Evolutionary conservation across 2,888 invertebrate genomes (phyloP), one percentile per base, ranked within the genome.

Genomic region (Parnassius mnemosyne): DNA sequence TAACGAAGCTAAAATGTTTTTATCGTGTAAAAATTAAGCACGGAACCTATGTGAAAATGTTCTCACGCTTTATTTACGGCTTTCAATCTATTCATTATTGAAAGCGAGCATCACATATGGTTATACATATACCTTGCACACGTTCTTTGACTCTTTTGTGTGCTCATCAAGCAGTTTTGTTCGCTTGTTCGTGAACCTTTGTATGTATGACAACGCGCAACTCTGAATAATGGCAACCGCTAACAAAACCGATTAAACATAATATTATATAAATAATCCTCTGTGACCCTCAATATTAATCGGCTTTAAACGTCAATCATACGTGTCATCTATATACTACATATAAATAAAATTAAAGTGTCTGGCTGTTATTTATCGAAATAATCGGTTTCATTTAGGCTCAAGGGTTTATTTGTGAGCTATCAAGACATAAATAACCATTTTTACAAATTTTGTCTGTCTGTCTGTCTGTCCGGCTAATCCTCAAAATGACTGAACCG

Each of bases 11-110:
- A 64, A 72, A 63, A 9, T 73, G 74, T 78, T 83, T 79, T 84
- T 79, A 75, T 72, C 69, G 68, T 68, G 68, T 65, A 52, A 69
- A n/a, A 73, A 68, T 73, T 76, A 76, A 77, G 72, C 72, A 76
- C 74, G 74, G 78, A 66, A 50, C 62, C 75, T 73, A 77, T 76
- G 75, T 66, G 69, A 68, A 71, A 72, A 72, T 65, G 71, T 88
- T 89, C 89, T 87, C 89, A 89, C 89, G 87, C 80, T 59, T 70
- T 76, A 73, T 79, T 79, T 76, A 72, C 74, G 76, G 69, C 71
- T 69, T 73, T 79, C 77, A 77, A 72, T 70, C 76, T 72, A 80
- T 81, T 83, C 78, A 83, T 83, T 78, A 83, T 67, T 70, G 65
- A 64, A 67, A 46, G 49, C 56, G 57, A 65, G 57, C 57, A 47